A percentile compares a stretch with the other conserved stretches of the same genome.
phyloP scores from a whole-genome alignment of 2,113 vertebrate species.

The Carollia perspicillata region DNA sequence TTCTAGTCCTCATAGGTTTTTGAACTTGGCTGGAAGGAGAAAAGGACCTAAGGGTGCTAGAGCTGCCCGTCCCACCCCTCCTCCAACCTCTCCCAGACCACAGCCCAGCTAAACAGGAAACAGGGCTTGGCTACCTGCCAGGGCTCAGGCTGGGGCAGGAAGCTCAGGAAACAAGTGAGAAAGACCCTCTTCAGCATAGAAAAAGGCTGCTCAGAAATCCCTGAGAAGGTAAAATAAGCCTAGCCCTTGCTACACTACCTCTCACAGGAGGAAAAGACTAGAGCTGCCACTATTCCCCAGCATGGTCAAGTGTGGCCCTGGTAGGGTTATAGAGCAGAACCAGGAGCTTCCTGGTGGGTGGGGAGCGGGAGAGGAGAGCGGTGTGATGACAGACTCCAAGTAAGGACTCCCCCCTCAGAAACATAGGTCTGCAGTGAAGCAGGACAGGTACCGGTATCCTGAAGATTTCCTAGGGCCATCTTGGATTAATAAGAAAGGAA shows the following conservation, averaged over 20 bases:
- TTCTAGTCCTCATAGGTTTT: not conserved
- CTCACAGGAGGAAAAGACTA: conserved; percentile 8
- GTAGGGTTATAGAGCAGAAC: not conserved
- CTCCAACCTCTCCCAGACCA: not conserved
- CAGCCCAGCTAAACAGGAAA: conserved; percentile 62
- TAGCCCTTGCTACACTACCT: not conserved
- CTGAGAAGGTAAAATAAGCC: conserved; percentile 41
- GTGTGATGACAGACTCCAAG: not conserved
- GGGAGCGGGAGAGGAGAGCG: not conserved
- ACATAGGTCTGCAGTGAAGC: not conserved
- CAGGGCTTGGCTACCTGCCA: conserved; percentile 58
- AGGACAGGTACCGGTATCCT: not conserved
- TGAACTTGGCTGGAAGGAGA: not conserved
- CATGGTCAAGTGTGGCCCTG: not conserved
- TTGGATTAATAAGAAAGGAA: conserved; percentile 15
- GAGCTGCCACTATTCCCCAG: not conserved
- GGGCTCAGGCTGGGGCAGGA: conserved; percentile 37
- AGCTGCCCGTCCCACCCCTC: not conserved
- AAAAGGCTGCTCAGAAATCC: conserved; percentile 46
- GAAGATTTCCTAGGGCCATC: not conserved
- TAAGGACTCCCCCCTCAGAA: not conserved
- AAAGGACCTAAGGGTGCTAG: not conserved
- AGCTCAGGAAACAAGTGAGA: conserved; percentile 56
- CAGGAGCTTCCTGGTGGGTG: not conserved
- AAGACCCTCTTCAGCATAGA: conserved; percentile 38